These are phyloP conservation scores for Drosophila picticornis DNA, from an alignment of 2,888 invertebrate species.

Conservation along the genomic window DNA sequence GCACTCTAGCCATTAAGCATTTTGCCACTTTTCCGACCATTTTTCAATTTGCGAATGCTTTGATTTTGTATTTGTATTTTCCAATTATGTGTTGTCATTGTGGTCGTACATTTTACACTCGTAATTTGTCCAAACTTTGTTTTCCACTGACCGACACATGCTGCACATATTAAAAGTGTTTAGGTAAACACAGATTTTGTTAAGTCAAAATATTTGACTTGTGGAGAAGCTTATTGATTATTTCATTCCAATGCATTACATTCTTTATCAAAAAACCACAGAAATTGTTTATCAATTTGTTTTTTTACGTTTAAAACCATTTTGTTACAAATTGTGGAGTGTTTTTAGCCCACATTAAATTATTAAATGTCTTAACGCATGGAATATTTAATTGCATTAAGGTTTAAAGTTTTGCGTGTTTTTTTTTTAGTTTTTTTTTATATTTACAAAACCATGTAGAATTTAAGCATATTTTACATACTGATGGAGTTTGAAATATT, in stretches of 20 bases:
- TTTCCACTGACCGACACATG: slow-evolving; percentile 21
- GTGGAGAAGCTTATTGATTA: not conserved
- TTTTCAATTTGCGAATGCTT: slow-evolving; percentile 63
- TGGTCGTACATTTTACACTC: slow-evolving; percentile 17
- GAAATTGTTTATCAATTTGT: not conserved
- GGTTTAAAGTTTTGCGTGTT: not conserved
- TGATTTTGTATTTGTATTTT: slow-evolving; percentile 46
- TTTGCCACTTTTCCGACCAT: slow-evolving; percentile 37
- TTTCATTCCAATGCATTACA: not conserved
- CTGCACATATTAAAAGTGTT: slow-evolving; percentile 35
- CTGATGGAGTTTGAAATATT: not conserved
- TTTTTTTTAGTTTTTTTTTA: not conserved
- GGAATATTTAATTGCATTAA: not conserved
- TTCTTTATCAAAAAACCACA: not conserved
- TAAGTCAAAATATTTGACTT: slow-evolving; percentile 25
- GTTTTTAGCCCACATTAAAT: not conserved
- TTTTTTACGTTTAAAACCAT: not conserved
- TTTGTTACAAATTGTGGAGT: not conserved
- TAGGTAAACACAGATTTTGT: slow-evolving; percentile 26
- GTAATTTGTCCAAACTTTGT: slow-evolving; percentile 38
- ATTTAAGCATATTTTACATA: not conserved
- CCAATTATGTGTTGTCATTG: slow-evolving; percentile 14
- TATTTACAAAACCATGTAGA: not conserved
- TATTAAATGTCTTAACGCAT: not conserved
- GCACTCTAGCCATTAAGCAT: slow-evolving; percentile 47